phyloP scores from a whole-genome alignment of 2,113 vertebrate genomes.

The Onychostoma macrolepis region DNA sequence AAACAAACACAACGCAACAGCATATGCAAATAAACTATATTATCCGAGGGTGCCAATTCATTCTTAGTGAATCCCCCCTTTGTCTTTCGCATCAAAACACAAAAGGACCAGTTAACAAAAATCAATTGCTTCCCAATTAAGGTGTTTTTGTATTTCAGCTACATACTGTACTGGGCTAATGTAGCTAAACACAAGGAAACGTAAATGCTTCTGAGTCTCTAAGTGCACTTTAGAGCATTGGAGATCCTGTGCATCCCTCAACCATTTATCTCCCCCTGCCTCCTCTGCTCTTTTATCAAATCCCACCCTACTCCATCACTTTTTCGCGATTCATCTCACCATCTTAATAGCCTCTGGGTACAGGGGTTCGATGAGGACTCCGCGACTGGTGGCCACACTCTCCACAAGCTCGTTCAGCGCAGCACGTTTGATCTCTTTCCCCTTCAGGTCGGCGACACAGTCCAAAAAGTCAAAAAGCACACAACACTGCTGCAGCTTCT shows the following conservation, averaged over 20 bases:
- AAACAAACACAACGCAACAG: not conserved
- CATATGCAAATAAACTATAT: constrained; percentile 2
- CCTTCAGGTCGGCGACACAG: constrained; percentile 92
- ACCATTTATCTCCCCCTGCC: constrained; percentile 10
- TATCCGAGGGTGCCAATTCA: not conserved
- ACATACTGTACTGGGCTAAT: not conserved
- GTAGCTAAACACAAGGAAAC: constrained; percentile 33
- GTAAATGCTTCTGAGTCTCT: constrained; percentile 21
- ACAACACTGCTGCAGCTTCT: constrained; percentile 93
- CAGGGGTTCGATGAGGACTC: constrained; percentile 89
- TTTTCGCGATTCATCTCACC: constrained; percentile 74
- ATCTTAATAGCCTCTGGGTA: constrained; percentile 93
- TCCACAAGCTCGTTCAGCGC: constrained; percentile 93
- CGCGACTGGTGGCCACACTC: constrained; percentile 87
- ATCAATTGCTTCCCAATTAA: constrained; percentile 19
- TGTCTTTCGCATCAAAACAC: constrained; percentile 4
- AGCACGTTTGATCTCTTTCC: constrained; percentile 92
- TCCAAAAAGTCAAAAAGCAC: constrained; percentile 93
- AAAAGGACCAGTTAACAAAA: not conserved
- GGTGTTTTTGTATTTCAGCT: constrained; percentile 17
- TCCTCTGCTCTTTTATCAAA: constrained; percentile 10
- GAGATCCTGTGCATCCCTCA: not conserved
- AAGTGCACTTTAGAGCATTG: constrained; percentile 38
- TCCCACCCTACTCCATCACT: constrained; percentile 39
- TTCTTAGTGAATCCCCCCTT: not conserved